phyloP scores from a whole-genome alignment of 1,140 invertebrate genomes.

The Leptopilina clavipes region DNA sequence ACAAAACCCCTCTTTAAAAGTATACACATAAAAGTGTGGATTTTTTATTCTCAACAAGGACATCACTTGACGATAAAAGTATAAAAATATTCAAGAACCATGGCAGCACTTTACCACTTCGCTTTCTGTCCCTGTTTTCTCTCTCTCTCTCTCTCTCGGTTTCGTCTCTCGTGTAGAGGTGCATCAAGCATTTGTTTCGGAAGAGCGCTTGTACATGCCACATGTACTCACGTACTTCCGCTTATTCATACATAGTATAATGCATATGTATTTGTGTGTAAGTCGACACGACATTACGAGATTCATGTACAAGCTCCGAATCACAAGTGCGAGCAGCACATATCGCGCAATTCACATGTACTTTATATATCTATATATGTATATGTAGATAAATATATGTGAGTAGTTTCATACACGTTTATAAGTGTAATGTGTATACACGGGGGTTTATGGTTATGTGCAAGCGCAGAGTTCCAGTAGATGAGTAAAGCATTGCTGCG shows the following conservation, averaged over 20 bases:
- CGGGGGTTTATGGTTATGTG: neutral
- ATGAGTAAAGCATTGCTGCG: conserved; percentile 39
- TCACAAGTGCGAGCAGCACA: conserved; percentile 7
- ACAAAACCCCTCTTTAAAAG: neutral
- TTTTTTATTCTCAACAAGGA: conserved; percentile 2
- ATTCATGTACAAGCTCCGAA: neutral
- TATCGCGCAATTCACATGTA: neutral
- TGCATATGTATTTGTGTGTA: neutral
- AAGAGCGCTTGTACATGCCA: conserved; percentile 23
- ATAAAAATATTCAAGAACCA: conserved; percentile 34
- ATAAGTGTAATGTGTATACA: neutral
- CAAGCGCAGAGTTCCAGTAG: conserved; percentile 18
- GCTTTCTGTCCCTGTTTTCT: conserved; percentile 1
- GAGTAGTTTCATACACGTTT: conserved; percentile 28
- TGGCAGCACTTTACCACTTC: conserved; percentile 21
- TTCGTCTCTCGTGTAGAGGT: neutral
- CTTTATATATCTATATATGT: too few species aligned
- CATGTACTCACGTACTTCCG: conserved; percentile 32
- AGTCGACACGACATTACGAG: conserved; percentile 26
- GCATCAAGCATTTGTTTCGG: conserved; percentile 29
- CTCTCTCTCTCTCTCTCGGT: neutral
- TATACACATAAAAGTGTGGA: neutral
- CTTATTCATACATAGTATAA: conserved; percentile 1
- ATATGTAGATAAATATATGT: neutral
- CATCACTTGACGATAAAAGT: conserved; percentile 35